These are phyloP conservation scores for mouse (Mus musculus) DNA, from an alignment of 2,113 vertebrate genomes.

Conservation along the genomic window DNA sequence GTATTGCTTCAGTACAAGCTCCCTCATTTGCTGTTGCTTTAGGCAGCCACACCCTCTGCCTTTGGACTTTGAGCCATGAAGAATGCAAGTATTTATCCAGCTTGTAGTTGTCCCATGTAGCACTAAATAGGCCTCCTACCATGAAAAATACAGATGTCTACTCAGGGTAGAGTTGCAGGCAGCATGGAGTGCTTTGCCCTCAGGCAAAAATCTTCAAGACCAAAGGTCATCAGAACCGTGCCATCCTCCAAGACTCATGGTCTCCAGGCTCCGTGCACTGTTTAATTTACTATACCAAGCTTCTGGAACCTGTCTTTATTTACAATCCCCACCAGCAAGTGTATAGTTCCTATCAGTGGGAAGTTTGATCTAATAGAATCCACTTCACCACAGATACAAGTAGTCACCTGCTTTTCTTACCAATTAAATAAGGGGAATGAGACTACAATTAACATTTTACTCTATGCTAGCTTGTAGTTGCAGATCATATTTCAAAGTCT, in stretches of 20 bases:
- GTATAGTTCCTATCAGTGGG: neutral
- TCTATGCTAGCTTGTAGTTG: neutral
- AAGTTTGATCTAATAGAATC: neutral
- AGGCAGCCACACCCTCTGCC: neutral
- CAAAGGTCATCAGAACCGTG: neutral
- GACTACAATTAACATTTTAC: conserved; percentile 4
- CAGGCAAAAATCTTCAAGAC: neutral
- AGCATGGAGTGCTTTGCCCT: neutral
- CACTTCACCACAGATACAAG: neutral
- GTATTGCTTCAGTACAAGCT: neutral
- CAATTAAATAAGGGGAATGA: neutral
- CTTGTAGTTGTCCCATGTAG: neutral
- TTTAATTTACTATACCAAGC: neutral
- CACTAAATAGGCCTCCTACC: neutral
- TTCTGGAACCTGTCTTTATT: neutral
- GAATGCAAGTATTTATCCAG: neutral
- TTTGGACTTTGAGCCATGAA: neutral
- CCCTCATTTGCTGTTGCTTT: neutral
- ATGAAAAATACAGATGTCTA: neutral
- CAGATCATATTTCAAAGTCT: conserved; percentile 18
- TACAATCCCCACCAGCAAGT: neutral
- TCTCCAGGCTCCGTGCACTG: neutral
- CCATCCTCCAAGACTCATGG: neutral
- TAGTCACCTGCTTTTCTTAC: conserved; percentile 4
- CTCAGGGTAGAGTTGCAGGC: neutral